Evolutionary conservation across 2,888 invertebrate species (phyloP), one percentile per base, ranked within the genome.

Genomic region (Hartigia nigra): DNA sequence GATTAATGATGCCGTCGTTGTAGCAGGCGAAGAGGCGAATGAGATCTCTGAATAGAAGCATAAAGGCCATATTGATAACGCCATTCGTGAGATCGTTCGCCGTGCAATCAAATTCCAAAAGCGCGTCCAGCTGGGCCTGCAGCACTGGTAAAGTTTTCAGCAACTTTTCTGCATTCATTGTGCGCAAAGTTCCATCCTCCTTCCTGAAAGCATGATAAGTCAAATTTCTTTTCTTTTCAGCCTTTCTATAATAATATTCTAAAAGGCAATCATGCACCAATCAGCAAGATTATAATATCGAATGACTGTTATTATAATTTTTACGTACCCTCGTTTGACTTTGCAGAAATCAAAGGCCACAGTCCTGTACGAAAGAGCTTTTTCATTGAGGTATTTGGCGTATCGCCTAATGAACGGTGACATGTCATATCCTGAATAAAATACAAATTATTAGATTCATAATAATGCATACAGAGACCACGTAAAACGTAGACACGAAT

Each of bases 331-430:
- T 91, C 99, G 94, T 93, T 99, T 99, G 78, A 99, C 98, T 95
- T 99, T 99, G 94, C 99, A 99, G 94, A 99, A 99, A 93, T 99
- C 99, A 92, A 99, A 99, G 85, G 99, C 99, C 90, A 99, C 99
- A 80, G 97, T 96, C 92, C 99, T 95, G 94, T 99, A 99, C 14
- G 99, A 98, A 86, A 98, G 94, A 77, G 99, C 98, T 93, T 99
- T 99, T 93, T 99, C 99, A 92, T 99, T 99, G 92, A 99, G 94
- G 94, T 99, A 99, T 93, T 98, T 98, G 91, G 99, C 98, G 93
- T 99, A 99, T 87, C 99, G 95, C 91, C 99, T 95, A 92, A 99
- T 99, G 93, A 98, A 99, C 86, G 98, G 98, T 76, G 99, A 99
- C 99, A 99, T 99, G 92, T 99, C 99, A 93, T 99, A 99, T 82